Evolutionary conservation across 1,140 invertebrate genomes (phyloP).

Genomic region (Heliconius himera): DNA sequence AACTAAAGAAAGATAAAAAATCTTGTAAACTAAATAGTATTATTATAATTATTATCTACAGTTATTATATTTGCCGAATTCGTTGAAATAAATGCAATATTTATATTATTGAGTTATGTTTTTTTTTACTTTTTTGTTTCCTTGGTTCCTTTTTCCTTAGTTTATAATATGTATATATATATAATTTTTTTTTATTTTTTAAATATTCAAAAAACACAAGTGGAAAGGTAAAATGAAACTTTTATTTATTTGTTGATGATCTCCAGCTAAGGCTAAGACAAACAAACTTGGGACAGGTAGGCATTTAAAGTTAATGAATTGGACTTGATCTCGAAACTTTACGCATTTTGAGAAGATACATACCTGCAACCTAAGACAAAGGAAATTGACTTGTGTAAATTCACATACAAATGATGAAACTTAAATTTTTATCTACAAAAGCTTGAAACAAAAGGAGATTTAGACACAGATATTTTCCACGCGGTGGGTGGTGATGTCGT

Average conservation of each 20-base stretch:
- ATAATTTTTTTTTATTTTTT: slow-evolving; percentile 40
- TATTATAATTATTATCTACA: slow-evolving; percentile 80
- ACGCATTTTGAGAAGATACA: slow-evolving; percentile 32
- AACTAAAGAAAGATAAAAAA: slow-evolving; percentile 57
- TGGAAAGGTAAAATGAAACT: slow-evolving; percentile 34
- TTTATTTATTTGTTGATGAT: slow-evolving; percentile 47
- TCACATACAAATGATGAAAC: slow-evolving; percentile 10
- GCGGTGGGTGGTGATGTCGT: slow-evolving; percentile 53
- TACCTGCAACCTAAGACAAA: slow-evolving; percentile 66
- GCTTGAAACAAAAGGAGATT: slow-evolving; percentile 43
- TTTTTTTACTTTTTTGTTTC: slow-evolving; percentile 73
- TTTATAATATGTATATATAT: slow-evolving; percentile 53
- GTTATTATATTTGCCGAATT: slow-evolving; percentile 81
- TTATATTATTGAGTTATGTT: slow-evolving; percentile 81
- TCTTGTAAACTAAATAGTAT: slow-evolving; percentile 79
- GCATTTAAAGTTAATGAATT: slow-evolving; percentile 39
- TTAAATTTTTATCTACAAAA: slow-evolving; percentile 16
- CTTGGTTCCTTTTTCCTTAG: slow-evolving; percentile 75
- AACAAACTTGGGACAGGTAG: slow-evolving; percentile 55
- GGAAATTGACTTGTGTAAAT: slow-evolving; percentile 3
- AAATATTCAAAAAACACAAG: slow-evolving; percentile 34
- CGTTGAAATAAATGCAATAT: slow-evolving; percentile 82
- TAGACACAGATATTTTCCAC: slow-evolving; percentile 40
- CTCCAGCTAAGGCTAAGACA: slow-evolving; percentile 55
- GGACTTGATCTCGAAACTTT: slow-evolving; percentile 21